phyloP scores from a whole-genome alignment of 2,888 invertebrate genomes.

The Oscheius sp. region DNA sequence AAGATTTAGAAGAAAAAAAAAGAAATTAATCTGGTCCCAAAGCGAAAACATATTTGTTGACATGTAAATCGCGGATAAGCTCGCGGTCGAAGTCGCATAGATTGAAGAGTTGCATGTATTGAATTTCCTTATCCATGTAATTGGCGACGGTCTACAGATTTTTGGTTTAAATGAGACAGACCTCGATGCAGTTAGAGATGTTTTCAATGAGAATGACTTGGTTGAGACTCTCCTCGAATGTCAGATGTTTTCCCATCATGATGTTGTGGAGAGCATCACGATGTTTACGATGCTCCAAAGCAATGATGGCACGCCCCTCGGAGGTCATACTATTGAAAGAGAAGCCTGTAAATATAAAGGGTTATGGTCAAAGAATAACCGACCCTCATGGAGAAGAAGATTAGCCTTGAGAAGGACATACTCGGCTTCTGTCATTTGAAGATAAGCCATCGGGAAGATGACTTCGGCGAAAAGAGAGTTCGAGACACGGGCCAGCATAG shows the following conservation, averaged over 20 bases:
- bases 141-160: slow-evolving; percentile 12
- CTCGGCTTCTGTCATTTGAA: slow-evolving; percentile 39
- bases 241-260: slow-evolving; percentile 9
- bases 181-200: slow-evolving; percentile 17
- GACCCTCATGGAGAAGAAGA: slow-evolving; percentile 46
- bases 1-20: background rate
- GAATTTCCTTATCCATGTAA: slow-evolving; percentile 29
- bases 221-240: slow-evolving; percentile 22
- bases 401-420: slow-evolving; percentile 44
- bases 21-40: background rate
- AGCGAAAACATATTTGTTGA: slow-evolving; percentile 3
- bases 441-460: slow-evolving; percentile 40
- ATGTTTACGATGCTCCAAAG: slow-evolving; percentile 6
- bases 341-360: slow-evolving; percentile 1
- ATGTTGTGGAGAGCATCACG: slow-evolving; percentile 13
- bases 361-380: background rate
- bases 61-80: slow-evolving; percentile 12
- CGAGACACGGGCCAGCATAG: slow-evolving; percentile 9
- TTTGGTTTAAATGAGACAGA: background rate
- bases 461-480: slow-evolving; percentile 36
- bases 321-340: slow-evolving; percentile 17
- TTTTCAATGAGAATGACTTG: slow-evolving; percentile 20
- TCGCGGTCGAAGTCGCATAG: slow-evolving; percentile 5
- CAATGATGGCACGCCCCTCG: slow-evolving; percentile 14
- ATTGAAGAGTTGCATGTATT: slow-evolving; percentile 19